phyloP scores from a whole-genome alignment of 2,113 vertebrate genomes.

The Propithecus coquereli region DNA sequence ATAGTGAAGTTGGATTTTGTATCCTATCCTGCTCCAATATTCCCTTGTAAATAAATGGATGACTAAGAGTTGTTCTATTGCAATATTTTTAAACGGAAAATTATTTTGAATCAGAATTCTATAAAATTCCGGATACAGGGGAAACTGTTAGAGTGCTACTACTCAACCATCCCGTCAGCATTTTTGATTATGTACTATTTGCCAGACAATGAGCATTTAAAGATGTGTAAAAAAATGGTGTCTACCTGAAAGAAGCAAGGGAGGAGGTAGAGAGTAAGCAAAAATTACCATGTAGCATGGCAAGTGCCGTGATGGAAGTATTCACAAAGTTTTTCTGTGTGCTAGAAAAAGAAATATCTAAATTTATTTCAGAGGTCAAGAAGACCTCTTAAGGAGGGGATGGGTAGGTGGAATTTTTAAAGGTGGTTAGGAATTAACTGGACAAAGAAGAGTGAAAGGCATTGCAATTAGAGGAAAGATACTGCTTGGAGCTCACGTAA shows the following conservation, averaged over 20 bases:
- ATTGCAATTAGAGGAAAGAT: not conserved
- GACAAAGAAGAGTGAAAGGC: not conserved
- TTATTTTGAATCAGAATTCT: slow-evolving; percentile 6
- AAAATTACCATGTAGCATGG: not conserved
- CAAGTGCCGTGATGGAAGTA: not conserved
- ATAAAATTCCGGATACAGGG: not conserved
- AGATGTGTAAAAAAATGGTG: not conserved
- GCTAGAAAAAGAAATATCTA: not conserved
- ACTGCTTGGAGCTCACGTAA: not conserved
- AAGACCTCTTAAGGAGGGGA: not conserved
- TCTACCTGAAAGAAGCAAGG: not conserved
- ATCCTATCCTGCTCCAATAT: not conserved
- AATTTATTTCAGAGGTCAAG: not conserved
- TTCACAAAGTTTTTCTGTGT: not conserved
- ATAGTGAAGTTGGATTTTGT: not conserved
- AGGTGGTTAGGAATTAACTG: not conserved
- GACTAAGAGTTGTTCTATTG: not conserved
- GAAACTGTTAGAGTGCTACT: not conserved
- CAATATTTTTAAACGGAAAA: not conserved
- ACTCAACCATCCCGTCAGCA: not conserved
- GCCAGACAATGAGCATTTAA: not conserved
- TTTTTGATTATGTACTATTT: not conserved
- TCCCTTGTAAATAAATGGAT: not conserved
- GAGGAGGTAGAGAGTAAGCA: not conserved
- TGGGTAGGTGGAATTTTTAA: not conserved